phyloP scores from a whole-genome alignment of 2,797 vertebrate genomes.

The Falco peregrinus region DNA sequence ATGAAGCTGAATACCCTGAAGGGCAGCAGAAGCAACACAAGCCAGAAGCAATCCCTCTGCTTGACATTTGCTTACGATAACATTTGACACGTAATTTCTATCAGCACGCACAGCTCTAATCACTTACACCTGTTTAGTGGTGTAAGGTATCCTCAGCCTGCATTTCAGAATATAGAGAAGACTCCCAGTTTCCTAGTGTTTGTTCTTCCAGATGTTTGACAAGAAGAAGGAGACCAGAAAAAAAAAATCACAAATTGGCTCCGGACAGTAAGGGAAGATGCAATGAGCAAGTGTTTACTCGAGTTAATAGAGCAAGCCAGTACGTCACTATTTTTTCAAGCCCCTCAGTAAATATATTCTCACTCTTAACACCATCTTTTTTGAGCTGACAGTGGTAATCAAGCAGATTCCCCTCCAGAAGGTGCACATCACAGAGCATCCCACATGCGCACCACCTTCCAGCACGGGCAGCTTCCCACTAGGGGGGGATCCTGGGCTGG shows the following conservation, averaged over 20 bases:
- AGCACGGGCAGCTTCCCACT: background rate
- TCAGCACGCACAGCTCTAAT: background rate
- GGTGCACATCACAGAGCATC: background rate
- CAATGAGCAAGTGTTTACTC: background rate
- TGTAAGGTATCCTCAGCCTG: background rate
- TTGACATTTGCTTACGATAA: background rate
- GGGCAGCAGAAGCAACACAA: background rate
- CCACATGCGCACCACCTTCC: accelerated
- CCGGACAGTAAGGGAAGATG: background rate
- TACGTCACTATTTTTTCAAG: background rate
- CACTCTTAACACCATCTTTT: background rate
- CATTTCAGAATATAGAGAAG: background rate
- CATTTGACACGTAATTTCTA: background rate
- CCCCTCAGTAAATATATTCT: background rate
- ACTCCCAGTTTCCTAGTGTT: background rate
- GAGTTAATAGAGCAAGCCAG: background rate
- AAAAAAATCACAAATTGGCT: background rate
- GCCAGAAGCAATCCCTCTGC: background rate
- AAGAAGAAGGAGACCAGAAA: background rate
- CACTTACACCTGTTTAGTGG: background rate
- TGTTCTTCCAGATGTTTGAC: background rate
- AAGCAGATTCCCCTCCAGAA: background rate
- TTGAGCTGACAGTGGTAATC: background rate
- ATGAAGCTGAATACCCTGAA: background rate
- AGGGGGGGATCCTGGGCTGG: constrained; percentile 27